Conservation (phyloP, 1,140 invertebrate genomes). For the Macrostomum lignano region DNA sequence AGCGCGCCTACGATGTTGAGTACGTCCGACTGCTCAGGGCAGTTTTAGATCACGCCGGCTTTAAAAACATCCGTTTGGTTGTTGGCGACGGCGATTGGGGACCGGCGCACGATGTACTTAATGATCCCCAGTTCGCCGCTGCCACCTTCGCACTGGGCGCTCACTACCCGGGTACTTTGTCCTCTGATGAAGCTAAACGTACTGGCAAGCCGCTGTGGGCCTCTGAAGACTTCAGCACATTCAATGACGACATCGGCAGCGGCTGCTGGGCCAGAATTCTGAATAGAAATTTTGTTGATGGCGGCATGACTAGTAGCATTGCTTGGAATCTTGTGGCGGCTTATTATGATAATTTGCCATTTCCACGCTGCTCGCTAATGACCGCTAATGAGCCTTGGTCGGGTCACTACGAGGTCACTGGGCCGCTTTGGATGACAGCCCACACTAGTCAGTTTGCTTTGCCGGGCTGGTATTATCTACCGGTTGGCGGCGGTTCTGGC, state of each 20-base stretch:
- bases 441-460: slow-evolving; percentile 25
- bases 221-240: slow-evolving; percentile 24
- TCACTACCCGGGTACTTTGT: slow-evolving; percentile 21
- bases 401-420: slow-evolving; percentile 8
- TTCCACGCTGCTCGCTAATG: slow-evolving; percentile 7
- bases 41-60: too few relatives aligned
- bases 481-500: slow-evolving; percentile 17
- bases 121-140: too few relatives aligned
- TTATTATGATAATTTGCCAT: slow-evolving; percentile 8
- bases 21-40: too few relatives aligned
- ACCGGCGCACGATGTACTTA: too few relatives aligned
- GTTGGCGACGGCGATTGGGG: too few relatives aligned
- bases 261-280: slow-evolving; percentile 27
- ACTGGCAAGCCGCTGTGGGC: slow-evolving; percentile 21
- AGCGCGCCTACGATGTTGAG: too few relatives aligned
- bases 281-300: too few relatives aligned
- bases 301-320: too few relatives aligned
- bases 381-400: slow-evolving; percentile 10
- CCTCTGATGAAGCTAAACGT: slow-evolving; percentile 9
- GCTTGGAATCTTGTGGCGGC: slow-evolving; percentile 9
- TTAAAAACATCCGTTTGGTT: too few relatives aligned
- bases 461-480: slow-evolving; percentile 20
- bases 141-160: too few relatives aligned
- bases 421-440: slow-evolving; percentile 10
- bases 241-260: slow-evolving; percentile 21